Conservation (phyloP, 2,113 vertebrate species). For the Mastomys natalensis region DNA sequence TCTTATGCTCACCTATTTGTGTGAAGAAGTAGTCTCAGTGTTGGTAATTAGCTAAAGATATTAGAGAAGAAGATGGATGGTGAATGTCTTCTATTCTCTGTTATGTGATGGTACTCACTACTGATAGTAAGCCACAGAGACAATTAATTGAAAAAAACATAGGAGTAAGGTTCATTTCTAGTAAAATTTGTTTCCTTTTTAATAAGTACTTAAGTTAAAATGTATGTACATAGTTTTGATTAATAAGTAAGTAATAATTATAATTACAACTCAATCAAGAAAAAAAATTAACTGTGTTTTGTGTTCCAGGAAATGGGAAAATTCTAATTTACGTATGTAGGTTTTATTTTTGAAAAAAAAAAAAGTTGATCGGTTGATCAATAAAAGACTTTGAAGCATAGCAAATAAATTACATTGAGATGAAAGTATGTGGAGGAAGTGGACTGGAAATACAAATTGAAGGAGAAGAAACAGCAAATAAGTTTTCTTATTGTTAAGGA, state of each 20-base stretch:
- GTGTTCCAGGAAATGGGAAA: conserved; percentile 51
- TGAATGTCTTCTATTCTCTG: not conserved
- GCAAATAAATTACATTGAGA: conserved; percentile 37
- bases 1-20: not conserved
- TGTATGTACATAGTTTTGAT: not conserved
- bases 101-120: not conserved
- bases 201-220: conserved; percentile 51
- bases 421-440: conserved; percentile 43
- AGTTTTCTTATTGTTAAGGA: conserved; percentile 39
- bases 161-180: not conserved
- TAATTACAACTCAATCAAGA: conserved; percentile 46
- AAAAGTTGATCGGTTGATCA: conserved; percentile 51
- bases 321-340: conserved; percentile 64
- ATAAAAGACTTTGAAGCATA: conserved; percentile 63
- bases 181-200: conserved; percentile 41
- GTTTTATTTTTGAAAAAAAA: conserved; percentile 44
- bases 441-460: conserved; percentile 40
- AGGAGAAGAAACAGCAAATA: conserved; percentile 7
- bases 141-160: not conserved
- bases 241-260: conserved; percentile 20
- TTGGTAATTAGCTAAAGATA: not conserved
- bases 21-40: not conserved
- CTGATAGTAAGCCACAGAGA: not conserved
- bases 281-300: conserved; percentile 59
- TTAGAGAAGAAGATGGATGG: not conserved